Percentiles rank a stretch among this genome's conserved stretches.
Evolutionary conservation across 1,140 invertebrate species (phyloP).

Genomic region (Coboldia fuscipes): DNA sequence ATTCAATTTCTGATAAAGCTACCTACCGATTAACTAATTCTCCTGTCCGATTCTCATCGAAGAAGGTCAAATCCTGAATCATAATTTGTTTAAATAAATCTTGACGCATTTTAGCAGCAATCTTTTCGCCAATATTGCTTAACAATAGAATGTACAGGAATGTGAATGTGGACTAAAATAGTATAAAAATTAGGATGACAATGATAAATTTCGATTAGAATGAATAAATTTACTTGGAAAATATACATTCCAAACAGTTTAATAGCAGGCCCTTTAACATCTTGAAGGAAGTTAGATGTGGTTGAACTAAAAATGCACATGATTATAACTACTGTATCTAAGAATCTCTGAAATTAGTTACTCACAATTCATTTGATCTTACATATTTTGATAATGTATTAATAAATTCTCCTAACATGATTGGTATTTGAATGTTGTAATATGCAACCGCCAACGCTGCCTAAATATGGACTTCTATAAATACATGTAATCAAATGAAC

Average conservation of each 20-base stretch:
- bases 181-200: slow-evolving; percentile 6
- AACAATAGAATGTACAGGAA: slow-evolving; percentile 75
- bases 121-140: slow-evolving; percentile 65
- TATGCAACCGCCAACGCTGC: slow-evolving; percentile 56
- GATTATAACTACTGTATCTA: too few relatives aligned
- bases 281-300: slow-evolving; percentile 33
- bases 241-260: slow-evolving; percentile 42
- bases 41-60: slow-evolving; percentile 74
- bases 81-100: slow-evolving; percentile 69
- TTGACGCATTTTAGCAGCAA: slow-evolving; percentile 57
- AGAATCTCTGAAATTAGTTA: slow-evolving; percentile 13
- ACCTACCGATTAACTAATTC: slow-evolving; percentile 66
- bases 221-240: slow-evolving; percentile 32
- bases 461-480: slow-evolving; percentile 24
- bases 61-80: slow-evolving; percentile 76
- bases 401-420: slow-evolving; percentile 49
- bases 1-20: not conserved
- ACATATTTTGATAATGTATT: slow-evolving; percentile 42
- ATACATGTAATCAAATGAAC: not conserved
- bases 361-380: slow-evolving; percentile 18
- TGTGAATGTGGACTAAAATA: slow-evolving; percentile 58
- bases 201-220: slow-evolving; percentile 4
- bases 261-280: slow-evolving; percentile 40
- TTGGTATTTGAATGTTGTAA: slow-evolving; percentile 63
- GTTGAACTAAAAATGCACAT: too few relatives aligned